Conservation (phyloP, 2,113 vertebrate species). For the Elephas maximus region DNA sequence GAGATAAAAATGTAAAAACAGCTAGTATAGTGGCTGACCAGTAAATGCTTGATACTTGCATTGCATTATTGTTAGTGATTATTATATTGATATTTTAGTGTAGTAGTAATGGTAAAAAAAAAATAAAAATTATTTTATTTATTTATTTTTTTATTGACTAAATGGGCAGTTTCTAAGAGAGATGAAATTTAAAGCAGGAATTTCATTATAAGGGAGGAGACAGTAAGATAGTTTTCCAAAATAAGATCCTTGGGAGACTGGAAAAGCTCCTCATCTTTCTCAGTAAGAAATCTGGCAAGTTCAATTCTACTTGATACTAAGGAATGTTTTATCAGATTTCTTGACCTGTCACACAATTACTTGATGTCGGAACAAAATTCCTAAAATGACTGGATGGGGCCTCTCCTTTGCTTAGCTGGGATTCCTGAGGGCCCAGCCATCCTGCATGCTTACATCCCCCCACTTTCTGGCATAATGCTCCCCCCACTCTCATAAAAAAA, state of each 20-base stretch:
- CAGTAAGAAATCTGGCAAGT: not conserved
- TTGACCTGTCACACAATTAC: conserved; percentile 14
- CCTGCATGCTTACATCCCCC: not conserved
- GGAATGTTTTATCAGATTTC: not conserved
- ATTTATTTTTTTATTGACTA: not conserved
- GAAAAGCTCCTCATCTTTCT: not conserved
- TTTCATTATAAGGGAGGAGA: conserved; percentile 19
- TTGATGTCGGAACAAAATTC: not conserved
- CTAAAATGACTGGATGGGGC: not conserved
- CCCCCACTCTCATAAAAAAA: not conserved
- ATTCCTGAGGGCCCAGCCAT: not conserved
- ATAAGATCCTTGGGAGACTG: not conserved
- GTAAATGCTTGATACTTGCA: not conserved
- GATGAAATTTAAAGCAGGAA: conserved; percentile 2
- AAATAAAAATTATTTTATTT: no score
- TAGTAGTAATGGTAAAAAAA: not conserved
- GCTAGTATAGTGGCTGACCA: not conserved
- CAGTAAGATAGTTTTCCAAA: conserved; percentile 47
- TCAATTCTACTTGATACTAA: not conserved
- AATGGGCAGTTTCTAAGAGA: conserved; percentile 6
- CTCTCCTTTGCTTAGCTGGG: not conserved
- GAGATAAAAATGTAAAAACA: not conserved
- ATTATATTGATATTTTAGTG: not conserved
- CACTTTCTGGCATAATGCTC: not conserved
- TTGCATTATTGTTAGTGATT: not conserved